Conservation (phyloP, 2,888 invertebrate genomes). For the Cinara cedri region DNA sequence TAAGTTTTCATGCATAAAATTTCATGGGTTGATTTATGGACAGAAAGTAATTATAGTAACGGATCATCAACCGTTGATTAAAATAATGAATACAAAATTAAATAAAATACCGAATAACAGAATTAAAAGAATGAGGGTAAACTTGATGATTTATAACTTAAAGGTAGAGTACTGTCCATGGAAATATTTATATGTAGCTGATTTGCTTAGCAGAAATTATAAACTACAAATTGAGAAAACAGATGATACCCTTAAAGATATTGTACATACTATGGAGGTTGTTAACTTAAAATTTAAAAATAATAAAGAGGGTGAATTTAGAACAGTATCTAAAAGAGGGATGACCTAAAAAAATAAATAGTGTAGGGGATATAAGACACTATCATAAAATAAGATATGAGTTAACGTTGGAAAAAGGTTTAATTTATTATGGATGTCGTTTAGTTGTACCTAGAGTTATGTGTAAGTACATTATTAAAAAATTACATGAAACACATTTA, state of each 20-base stretch:
- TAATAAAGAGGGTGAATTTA: neutral
- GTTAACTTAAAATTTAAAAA: too few relatives aligned
- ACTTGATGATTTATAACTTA: neutral
- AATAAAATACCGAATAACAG: too few relatives aligned
- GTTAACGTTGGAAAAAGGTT: too few relatives aligned
- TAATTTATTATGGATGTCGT: neutral
- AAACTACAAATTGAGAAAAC: neutral
- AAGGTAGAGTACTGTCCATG: neutral
- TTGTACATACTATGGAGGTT: too few relatives aligned
- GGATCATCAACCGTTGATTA: too few relatives aligned
- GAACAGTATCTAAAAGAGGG: neutral
- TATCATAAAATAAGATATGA: neutral
- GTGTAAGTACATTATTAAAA: neutral
- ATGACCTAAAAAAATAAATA: neutral
- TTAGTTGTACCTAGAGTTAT: neutral
- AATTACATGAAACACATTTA: slow-evolving; percentile 10
- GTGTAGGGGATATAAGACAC: neutral
- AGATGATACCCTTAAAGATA: neutral
- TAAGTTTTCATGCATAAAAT: too few relatives aligned
- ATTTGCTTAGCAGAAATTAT: neutral
- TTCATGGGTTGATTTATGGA: too few relatives aligned
- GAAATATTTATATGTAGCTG: neutral
- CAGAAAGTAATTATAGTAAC: too few relatives aligned
- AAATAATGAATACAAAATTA: too few relatives aligned
- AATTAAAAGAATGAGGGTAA: neutral